Percentiles rank a stretch among this genome's conserved stretches.
Evolutionary conservation across 2,797 vertebrate species (phyloP).

Genomic region (Margarornis squamiger): DNA sequence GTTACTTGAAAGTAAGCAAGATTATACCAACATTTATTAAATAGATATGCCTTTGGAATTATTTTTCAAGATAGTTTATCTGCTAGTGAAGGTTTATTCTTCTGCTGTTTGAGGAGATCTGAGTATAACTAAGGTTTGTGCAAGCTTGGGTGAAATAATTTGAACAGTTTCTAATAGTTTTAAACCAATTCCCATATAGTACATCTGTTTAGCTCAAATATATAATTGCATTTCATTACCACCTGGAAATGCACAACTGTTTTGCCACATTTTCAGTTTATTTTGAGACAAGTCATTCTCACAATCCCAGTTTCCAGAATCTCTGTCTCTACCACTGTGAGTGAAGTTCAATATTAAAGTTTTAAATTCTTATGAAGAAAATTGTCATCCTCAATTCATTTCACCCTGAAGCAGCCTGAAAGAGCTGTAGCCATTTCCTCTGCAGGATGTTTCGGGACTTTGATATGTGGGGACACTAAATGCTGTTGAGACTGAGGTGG

Average conservation of each 20-base stretch:
- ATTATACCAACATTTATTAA: neutral
- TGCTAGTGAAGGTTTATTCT: neutral
- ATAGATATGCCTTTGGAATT: neutral
- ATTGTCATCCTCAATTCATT: neutral
- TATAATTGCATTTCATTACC: neutral
- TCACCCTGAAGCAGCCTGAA: neutral
- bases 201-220: conserved; percentile 34
- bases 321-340: neutral
- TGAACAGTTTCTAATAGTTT: conserved; percentile 34
- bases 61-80: neutral
- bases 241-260: neutral
- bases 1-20: neutral
- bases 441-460: neutral
- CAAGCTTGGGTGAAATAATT: neutral
- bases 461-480: too few relatives aligned
- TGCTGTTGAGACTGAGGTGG: neutral
- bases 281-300: neutral
- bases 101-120: neutral
- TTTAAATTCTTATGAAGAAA: neutral
- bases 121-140: neutral
- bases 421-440: neutral
- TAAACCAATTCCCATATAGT: conserved; percentile 30
- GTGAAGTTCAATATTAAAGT: neutral
- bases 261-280: neutral
- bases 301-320: neutral